Conservation (phyloP, 2,797 vertebrate species). For the Cyprinodon diabolis region DNA sequence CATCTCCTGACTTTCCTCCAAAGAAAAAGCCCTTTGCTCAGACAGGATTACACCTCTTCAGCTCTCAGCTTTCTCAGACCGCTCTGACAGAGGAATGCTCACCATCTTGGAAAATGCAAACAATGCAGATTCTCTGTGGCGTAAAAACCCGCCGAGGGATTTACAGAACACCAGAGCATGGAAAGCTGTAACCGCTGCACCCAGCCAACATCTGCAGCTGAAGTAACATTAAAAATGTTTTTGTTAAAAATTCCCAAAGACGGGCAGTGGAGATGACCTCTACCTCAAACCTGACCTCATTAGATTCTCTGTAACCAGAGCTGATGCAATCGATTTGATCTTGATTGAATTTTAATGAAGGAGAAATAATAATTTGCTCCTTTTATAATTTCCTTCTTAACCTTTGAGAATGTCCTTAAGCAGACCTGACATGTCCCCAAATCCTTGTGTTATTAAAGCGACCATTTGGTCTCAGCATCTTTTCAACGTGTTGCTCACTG, state of each 20-base stretch:
- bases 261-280: slow-evolving; percentile 34
- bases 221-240: not conserved
- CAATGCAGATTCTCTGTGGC: slow-evolving; percentile 19
- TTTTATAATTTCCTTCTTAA: slow-evolving; percentile 40
- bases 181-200: not conserved
- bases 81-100: slow-evolving; percentile 20
- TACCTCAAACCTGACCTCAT: slow-evolving; percentile 23
- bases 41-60: slow-evolving; percentile 41
- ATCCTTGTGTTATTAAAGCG: not conserved
- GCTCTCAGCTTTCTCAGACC: slow-evolving; percentile 30
- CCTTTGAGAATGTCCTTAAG: slow-evolving; percentile 32
- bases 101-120: slow-evolving; percentile 29
- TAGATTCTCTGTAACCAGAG: slow-evolving; percentile 34
- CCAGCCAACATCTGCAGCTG: slow-evolving; percentile 1
- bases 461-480: not conserved
- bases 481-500: not conserved
- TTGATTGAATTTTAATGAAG: slow-evolving; percentile 51
- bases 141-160: slow-evolving; percentile 8
- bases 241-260: not conserved
- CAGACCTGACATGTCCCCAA: slow-evolving; percentile 15
- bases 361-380: slow-evolving; percentile 40
- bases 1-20: slow-evolving; percentile 2
- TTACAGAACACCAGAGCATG: slow-evolving; percentile 23
- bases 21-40: slow-evolving; percentile 21
- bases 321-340: slow-evolving; percentile 27